Conservation (phyloP, 2,113 vertebrate species). For the Rousettus leschenaultii region DNA sequence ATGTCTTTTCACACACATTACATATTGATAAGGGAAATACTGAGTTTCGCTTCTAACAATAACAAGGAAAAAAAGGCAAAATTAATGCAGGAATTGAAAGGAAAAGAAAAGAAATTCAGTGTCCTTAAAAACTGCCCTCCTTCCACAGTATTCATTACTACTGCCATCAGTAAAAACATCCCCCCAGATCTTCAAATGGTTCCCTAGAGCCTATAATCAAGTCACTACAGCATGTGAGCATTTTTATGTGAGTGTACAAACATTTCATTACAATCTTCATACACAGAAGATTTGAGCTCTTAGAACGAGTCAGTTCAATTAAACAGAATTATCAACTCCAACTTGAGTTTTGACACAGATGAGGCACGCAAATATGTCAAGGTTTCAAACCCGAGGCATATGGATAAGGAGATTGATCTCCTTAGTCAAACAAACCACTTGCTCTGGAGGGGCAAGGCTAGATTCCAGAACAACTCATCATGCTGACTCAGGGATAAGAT, state of each 20-base stretch:
- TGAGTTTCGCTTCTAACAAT: not conserved
- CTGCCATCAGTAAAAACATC: not conserved
- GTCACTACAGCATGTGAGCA: not conserved
- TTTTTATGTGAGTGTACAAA: not conserved
- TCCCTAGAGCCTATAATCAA: not conserved
- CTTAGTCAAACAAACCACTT: not conserved
- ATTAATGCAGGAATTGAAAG: slow-evolving; percentile 9
- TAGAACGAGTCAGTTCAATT: slow-evolving; percentile 7
- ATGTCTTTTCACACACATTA: slow-evolving; percentile 12
- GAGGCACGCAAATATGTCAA: not conserved
- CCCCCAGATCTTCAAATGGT: not conserved
- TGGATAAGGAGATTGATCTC: not conserved
- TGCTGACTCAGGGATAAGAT: not conserved
- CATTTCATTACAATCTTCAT: not conserved
- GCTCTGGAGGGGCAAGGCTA: not conserved
- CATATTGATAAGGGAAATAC: not conserved
- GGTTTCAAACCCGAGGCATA: not conserved
- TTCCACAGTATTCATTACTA: not conserved
- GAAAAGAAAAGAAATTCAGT: not conserved
- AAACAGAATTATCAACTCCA: not conserved
- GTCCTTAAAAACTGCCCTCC: not conserved
- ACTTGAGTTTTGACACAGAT: not conserved
- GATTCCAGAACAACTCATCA: not conserved
- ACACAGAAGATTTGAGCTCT: not conserved
- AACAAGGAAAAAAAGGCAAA: not conserved